Conservation (phyloP, 2,888 invertebrate genomes). For the Leucania comma region DNA sequence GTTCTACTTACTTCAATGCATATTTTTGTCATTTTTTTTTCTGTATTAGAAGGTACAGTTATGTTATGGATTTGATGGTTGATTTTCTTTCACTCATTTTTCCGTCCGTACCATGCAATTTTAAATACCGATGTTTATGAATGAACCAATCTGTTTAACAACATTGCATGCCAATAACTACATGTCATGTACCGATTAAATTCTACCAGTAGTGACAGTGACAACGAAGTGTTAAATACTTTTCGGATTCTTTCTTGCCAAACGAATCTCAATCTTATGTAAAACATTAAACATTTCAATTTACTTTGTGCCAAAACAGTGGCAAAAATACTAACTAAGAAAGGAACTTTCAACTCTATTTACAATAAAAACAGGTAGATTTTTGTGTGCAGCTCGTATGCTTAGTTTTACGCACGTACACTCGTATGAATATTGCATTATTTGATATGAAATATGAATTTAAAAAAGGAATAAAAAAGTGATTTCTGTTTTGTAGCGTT, state of each 20-base stretch:
- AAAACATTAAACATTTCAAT: not conserved
- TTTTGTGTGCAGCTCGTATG: slow-evolving; percentile 8
- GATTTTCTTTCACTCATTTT: no score
- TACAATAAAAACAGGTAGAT: accelerated
- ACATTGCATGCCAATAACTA: slow-evolving; percentile 34
- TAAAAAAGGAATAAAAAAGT: slow-evolving; percentile 25
- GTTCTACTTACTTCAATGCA: no score
- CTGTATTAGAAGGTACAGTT: no score
- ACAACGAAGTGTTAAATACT: slow-evolving; percentile 15
- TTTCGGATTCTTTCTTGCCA: not conserved
- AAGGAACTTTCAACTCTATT: slow-evolving; percentile 25
- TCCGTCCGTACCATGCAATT: no score
- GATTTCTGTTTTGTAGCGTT: slow-evolving; percentile 11
- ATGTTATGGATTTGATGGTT: no score
- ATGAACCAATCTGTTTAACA: slow-evolving; percentile 14
- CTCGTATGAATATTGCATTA: slow-evolving; percentile 48
- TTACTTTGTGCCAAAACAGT: not conserved
- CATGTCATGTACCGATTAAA: slow-evolving; percentile 28
- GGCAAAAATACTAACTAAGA: not conserved
- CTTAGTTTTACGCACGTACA: slow-evolving; percentile 42
- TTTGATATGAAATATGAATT: slow-evolving; percentile 51
- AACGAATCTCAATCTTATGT: slow-evolving; percentile 10
- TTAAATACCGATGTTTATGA: not conserved
- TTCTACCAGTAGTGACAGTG: slow-evolving; percentile 35
- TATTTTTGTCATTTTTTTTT: no score